Conservation (phyloP, 2,113 vertebrate species). For the Mastomys natalensis region DNA sequence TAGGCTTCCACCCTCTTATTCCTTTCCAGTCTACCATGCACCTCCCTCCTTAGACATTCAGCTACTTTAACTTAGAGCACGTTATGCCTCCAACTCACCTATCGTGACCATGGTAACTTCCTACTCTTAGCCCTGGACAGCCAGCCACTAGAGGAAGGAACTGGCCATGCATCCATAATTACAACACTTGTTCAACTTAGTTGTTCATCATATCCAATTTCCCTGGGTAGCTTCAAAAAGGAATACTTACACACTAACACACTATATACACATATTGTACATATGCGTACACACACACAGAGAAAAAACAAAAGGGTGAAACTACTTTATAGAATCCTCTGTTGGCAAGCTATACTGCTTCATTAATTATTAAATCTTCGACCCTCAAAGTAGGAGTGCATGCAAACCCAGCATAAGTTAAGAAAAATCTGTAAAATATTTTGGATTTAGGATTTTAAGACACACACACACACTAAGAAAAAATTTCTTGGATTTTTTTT, state of each 20-base stretch:
- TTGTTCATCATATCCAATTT: not conserved
- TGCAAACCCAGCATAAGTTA: not conserved
- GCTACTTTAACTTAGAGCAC: not conserved
- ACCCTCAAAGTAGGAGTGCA: not conserved
- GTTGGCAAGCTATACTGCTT: not conserved
- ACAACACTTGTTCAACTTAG: not conserved
- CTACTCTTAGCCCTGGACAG: not conserved
- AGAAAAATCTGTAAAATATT: not conserved
- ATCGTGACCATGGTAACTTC: not conserved
- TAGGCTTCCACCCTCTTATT: not conserved
- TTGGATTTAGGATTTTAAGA: not conserved
- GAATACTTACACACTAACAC: not conserved
- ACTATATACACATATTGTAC: too few species aligned
- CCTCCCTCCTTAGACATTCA: not conserved
- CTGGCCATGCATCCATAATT: not conserved
- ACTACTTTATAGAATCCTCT: not conserved
- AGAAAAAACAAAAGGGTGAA: not conserved
- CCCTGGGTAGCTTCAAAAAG: slow-evolving; percentile 2
- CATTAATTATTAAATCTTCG: not conserved
- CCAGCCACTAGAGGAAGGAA: not conserved
- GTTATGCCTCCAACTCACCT: not conserved
- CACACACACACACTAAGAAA: not conserved
- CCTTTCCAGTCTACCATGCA: not conserved
- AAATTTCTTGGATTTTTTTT: not conserved
- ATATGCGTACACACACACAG: not conserved